Evolutionary conservation across 1,140 invertebrate species (phyloP), one percentile per base, ranked within the genome.

Genomic region (Leptinotarsa texana): DNA sequence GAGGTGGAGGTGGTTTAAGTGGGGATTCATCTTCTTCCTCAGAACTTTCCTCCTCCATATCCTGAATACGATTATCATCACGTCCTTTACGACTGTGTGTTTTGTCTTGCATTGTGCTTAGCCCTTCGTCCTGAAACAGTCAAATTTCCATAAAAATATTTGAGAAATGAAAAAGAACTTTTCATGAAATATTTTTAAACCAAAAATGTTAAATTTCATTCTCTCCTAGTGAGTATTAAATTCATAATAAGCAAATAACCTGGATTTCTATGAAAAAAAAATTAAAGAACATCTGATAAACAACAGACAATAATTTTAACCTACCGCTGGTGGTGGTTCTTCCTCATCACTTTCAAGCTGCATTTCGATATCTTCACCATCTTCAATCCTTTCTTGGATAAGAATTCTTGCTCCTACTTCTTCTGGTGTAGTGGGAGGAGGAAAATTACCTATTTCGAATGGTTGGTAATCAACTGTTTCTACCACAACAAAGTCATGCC

Each of bases 401-500:
- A 99, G 86, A 57, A 98, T 92, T 75, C 97, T 87, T 8, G 96
- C 96, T 1, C 98, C 98, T 3, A 99, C 98, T 87, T 99, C 96
- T 78, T 96, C 93, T 0, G 98, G 96, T 42, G 95, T 99, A 0
- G 98, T 99, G 0, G 98, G 98, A 8, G 97, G 95, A 21, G 97
- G 98, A 82, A 98, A 97, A 84, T 95, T 95, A 27, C 97, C 97
- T 13, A 93, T 92, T 87, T 99, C 98, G 82, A 96, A 96, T 1
- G 95, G 94, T 79, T 99, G 96, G 86, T 99, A 99, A 86, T 99
- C 98, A 0, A 99, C 98, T 0, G 98, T 99, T 86, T 99, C 98
- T 0, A 99, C 98, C 1, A 99, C 97, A 2, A 99, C 98, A 88
- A 99, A 99, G 87, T 99, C 98, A 84, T 99, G 98, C 98, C 98